These are phyloP conservation scores for Cebus imitator DNA, from an alignment of 2,113 vertebrate genomes.

Conservation along the genomic window DNA sequence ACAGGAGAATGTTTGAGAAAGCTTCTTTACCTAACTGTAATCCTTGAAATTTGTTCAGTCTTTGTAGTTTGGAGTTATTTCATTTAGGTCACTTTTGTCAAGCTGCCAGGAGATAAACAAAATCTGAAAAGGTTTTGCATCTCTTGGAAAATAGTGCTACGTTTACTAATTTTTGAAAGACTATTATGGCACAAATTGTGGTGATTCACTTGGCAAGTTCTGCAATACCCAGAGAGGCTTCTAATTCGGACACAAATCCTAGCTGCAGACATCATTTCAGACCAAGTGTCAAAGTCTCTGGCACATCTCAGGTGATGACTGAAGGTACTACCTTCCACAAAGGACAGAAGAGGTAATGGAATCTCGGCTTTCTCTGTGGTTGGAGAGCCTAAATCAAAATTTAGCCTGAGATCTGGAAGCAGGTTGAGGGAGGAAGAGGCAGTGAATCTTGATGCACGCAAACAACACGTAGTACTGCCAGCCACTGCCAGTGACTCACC, in stretches of 20 bases:
- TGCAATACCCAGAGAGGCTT: background rate
- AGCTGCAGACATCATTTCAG: slow-evolving; percentile 46
- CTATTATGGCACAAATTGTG: background rate
- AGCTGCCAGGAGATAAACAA: background rate
- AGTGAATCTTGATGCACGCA: slow-evolving; percentile 46
- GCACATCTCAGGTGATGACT: slow-evolving; percentile 71
- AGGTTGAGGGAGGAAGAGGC: slow-evolving; percentile 65
- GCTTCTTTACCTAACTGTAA: background rate
- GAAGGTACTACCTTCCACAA: slow-evolving; percentile 71
- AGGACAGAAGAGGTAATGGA: slow-evolving; percentile 69
- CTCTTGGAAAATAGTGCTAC: background rate
- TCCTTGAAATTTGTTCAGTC: background rate
- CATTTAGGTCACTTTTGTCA: background rate
- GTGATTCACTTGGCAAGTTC: slow-evolving; percentile 63
- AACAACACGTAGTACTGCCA: background rate
- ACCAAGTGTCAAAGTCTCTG: slow-evolving; percentile 37
- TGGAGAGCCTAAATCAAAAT: slow-evolving; percentile 73
- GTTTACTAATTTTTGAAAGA: background rate
- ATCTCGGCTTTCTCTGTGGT: slow-evolving; percentile 72
- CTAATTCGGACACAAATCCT: slow-evolving; percentile 65
- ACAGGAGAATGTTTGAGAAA: background rate
- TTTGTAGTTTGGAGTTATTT: background rate
- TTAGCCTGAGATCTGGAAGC: slow-evolving; percentile 63
- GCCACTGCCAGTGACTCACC: slow-evolving; percentile 34
- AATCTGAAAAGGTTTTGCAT: background rate